Conservation (phyloP, 2,888 invertebrate species). For the Silvanus unidentatus region DNA sequence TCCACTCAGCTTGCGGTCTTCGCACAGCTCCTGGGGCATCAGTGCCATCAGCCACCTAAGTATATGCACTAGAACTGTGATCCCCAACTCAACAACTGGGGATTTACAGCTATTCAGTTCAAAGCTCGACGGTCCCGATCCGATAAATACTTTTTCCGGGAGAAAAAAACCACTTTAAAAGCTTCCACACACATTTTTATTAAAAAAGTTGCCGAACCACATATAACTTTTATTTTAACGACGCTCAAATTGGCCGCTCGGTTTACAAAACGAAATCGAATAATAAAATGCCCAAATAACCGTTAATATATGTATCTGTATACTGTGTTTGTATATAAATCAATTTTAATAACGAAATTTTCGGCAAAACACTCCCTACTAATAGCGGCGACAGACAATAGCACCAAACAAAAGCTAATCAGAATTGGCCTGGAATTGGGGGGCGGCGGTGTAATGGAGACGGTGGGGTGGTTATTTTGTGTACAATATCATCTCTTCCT, state of each 20-base stretch:
- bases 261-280: too few species aligned
- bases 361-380: conserved; percentile 20
- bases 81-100: conserved; percentile 2
- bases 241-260: too few species aligned
- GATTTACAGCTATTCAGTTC: conserved; percentile 22
- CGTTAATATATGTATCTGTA: too few species aligned
- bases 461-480: conserved; percentile 28
- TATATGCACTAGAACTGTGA: neutral
- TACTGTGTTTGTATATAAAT: conserved; percentile 24
- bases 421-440: conserved; percentile 15
- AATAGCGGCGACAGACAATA: conserved; percentile 21
- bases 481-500: conserved; percentile 48
- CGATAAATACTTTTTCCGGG: conserved; percentile 25
- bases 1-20: conserved; percentile 41
- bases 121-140: conserved; percentile 21
- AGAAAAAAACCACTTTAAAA: too few species aligned
- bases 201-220: too few species aligned
- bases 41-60: conserved; percentile 18
- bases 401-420: conserved; percentile 35
- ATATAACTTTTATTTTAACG: too few species aligned
- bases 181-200: too few species aligned
- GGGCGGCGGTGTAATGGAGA: conserved; percentile 3
- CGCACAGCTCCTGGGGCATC: conserved; percentile 29
- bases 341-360: conserved; percentile 25
- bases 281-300: conserved; percentile 20